phyloP scores from a whole-genome alignment of 2,888 invertebrate genomes.

The Cataglyphis albicans region DNA sequence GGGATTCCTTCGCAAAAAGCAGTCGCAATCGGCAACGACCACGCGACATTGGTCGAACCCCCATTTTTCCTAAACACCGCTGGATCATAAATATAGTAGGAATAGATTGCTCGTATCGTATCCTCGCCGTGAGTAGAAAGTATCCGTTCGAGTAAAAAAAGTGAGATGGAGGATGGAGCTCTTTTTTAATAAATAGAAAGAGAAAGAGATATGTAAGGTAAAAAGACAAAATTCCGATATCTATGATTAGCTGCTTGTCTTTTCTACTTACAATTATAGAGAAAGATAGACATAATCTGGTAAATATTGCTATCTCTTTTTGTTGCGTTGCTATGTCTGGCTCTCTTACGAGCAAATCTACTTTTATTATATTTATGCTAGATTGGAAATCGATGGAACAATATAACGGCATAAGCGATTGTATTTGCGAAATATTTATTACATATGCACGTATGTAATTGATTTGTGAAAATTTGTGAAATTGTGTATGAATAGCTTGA shows the following conservation, averaged over 20 bases:
- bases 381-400: neutral
- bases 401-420: neutral
- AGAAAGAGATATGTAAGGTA: neutral
- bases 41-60: neutral
- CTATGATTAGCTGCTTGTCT: too few relatives aligned
- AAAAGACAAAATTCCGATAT: neutral
- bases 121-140: neutral
- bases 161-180: neutral
- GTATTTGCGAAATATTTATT: neutral
- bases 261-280: too few relatives aligned
- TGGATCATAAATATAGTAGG: neutral
- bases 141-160: neutral
- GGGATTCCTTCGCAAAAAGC: slow-evolving; percentile 28
- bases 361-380: neutral
- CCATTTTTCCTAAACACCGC: neutral
- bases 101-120: neutral
- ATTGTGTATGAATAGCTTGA: neutral
- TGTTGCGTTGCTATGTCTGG: too few relatives aligned
- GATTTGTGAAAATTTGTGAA: neutral
- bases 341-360: neutral
- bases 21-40: slow-evolving; percentile 11
- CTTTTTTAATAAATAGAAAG: neutral
- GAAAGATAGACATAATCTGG: too few relatives aligned
- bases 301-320: too few relatives aligned
- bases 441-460: neutral